Conservation (phyloP, 2,888 invertebrate genomes). For the Dioctria rufipes region DNA sequence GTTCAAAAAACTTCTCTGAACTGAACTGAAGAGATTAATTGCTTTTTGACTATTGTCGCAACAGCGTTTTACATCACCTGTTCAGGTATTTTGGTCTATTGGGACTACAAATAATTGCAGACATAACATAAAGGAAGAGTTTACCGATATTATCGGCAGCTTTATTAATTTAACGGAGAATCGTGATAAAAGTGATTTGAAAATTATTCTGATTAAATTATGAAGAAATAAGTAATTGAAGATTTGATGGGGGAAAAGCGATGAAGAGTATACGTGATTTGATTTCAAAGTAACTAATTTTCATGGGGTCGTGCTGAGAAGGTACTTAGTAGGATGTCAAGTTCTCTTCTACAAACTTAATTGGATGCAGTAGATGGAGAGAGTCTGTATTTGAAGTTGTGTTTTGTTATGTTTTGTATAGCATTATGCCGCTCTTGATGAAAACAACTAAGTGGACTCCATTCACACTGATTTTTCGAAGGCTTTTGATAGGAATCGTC, state of each 20-base stretch:
- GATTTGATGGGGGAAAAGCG: background rate
- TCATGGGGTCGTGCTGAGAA: no score
- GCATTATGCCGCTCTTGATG: no score
- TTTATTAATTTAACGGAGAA: slow-evolving; percentile 1
- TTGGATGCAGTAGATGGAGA: no score
- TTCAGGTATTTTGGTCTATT: slow-evolving; percentile 13
- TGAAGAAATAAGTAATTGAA: background rate
- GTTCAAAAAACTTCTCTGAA: background rate
- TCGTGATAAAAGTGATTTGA: background rate
- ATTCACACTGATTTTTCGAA: no score
- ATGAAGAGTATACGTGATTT: no score
- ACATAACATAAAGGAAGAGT: background rate
- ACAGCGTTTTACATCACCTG: background rate
- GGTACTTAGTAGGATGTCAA: no score
- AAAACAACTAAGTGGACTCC: no score
- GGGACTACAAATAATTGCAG: background rate
- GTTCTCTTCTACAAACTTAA: no score
- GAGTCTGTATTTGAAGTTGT: no score
- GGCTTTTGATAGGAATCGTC: no score
- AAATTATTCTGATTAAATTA: background rate
- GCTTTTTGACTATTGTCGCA: background rate
- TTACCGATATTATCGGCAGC: background rate
- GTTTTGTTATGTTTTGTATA: no score
- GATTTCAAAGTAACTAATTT: no score
- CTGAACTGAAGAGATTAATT: background rate